Conservation (phyloP, 2,888 invertebrate genomes). For the Eupeodes latifasciatus region DNA sequence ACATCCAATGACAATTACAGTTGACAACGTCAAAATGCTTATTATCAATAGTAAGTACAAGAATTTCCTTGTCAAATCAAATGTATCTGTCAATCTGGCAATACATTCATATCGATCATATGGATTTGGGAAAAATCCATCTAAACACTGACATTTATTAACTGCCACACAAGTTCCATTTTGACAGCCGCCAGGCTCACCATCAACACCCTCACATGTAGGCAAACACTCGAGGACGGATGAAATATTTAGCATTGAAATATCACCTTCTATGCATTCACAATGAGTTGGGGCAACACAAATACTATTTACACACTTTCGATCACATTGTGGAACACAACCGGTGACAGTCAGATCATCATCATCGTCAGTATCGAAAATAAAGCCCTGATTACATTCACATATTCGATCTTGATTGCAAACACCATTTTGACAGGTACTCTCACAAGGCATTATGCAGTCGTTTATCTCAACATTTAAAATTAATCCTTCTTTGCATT, state of each 20-base stretch:
- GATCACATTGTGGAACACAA: slow-evolving; percentile 80
- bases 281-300: slow-evolving; percentile 84
- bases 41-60: slow-evolving; percentile 5
- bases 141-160: slow-evolving; percentile 54
- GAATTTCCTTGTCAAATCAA: background rate
- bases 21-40: background rate
- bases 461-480: slow-evolving; percentile 41
- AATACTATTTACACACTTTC: slow-evolving; percentile 80
- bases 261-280: slow-evolving; percentile 84
- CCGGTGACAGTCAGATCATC: slow-evolving; percentile 70
- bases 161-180: slow-evolving; percentile 68
- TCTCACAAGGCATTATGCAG: slow-evolving; percentile 59
- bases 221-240: slow-evolving; percentile 26
- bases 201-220: slow-evolving; percentile 35
- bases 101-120: slow-evolving; percentile 52
- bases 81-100: background rate
- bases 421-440: slow-evolving; percentile 81
- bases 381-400: slow-evolving; percentile 80
- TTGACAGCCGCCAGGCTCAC: slow-evolving; percentile 39
- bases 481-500: slow-evolving; percentile 54
- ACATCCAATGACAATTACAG: slow-evolving; percentile 5
- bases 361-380: slow-evolving; percentile 76
- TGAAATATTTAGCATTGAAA: slow-evolving; percentile 67
- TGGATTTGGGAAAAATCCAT: slow-evolving; percentile 31
- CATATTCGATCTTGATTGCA: slow-evolving; percentile 84